These are phyloP conservation scores for Porites cylindrica DNA, from an alignment of 92 coral and sea anemone genomes.

Conservation along the genomic window DNA sequence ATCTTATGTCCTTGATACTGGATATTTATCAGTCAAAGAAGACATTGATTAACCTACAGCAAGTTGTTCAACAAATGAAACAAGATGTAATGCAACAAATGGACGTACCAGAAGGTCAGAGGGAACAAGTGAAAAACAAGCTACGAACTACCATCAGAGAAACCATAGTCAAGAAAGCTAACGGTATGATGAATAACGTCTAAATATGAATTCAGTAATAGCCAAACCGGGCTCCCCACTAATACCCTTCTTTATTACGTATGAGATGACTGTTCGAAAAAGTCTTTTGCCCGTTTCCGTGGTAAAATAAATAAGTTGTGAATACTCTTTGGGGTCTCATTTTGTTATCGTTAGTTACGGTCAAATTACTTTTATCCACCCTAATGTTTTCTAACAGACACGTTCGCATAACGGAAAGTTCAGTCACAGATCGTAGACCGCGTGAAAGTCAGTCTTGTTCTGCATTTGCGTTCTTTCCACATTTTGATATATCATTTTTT, in stretches of 20 bases:
- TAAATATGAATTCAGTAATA: neutral
- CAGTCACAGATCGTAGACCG: too few species aligned
- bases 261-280: too few species aligned
- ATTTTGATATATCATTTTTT: too few species aligned
- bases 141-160: conserved; percentile 75
- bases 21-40: conserved; percentile 53
- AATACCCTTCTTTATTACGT: neutral
- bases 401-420: too few species aligned
- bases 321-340: too few species aligned
- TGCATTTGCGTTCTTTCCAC: too few species aligned
- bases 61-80: conserved; percentile 72
- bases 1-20: conserved; percentile 41
- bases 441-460: too few species aligned
- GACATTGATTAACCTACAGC: conserved; percentile 71
- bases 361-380: too few species aligned
- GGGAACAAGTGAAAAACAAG: conserved; percentile 70
- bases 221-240: neutral
- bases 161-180: conserved; percentile 71
- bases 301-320: too few species aligned
- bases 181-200: conserved; percentile 50
- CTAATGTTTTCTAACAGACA: too few species aligned
- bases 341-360: too few species aligned
- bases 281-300: too few species aligned
- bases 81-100: conserved; percentile 75
- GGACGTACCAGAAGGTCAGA: conserved; percentile 81